These are phyloP conservation scores for Battus philenor DNA, from an alignment of 1,140 invertebrate genomes.

Conservation along the genomic window DNA sequence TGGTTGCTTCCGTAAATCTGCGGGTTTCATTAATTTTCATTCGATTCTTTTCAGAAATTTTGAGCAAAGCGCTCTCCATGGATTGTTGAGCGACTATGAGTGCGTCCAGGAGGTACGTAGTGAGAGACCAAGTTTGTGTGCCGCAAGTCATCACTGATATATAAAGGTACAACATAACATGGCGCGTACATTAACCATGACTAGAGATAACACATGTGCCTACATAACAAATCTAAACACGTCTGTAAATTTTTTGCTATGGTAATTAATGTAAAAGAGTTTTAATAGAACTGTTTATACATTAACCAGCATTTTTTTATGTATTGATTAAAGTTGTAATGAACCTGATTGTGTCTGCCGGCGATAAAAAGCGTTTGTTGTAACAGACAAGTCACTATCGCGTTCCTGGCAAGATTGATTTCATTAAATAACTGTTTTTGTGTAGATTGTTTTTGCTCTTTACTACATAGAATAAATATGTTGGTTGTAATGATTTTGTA, in stretches of 20 bases:
- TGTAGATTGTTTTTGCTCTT: no score
- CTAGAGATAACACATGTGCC: slow-evolving; percentile 32
- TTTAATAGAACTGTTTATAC: slow-evolving; percentile 7
- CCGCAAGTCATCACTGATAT: no score
- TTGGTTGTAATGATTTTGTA: no score
- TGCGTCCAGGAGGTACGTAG: no score
- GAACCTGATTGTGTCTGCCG: slow-evolving; percentile 12
- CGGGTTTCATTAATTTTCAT: no score
- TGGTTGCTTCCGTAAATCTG: no score
- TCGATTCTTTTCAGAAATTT: no score
- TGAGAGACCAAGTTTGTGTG: no score
- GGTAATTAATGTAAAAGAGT: slow-evolving; percentile 6
- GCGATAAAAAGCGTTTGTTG: slow-evolving; percentile 4
- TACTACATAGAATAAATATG: no score
- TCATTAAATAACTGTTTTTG: no score
- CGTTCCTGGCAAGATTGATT: slow-evolving; percentile 4
- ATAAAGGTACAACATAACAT: not conserved
- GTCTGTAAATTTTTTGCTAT: slow-evolving; percentile 10
- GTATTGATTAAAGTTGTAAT: slow-evolving; percentile 7
- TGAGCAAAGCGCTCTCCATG: no score
- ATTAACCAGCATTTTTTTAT: slow-evolving; percentile 9
- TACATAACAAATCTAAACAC: slow-evolving; percentile 12
- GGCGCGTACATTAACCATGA: slow-evolving; percentile 42
- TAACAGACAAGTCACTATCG: not conserved
- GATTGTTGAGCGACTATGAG: no score